Base-by-base conservation (phyloP, 1,140 invertebrate species). In the Lepidotrigona ventralis region DNA sequence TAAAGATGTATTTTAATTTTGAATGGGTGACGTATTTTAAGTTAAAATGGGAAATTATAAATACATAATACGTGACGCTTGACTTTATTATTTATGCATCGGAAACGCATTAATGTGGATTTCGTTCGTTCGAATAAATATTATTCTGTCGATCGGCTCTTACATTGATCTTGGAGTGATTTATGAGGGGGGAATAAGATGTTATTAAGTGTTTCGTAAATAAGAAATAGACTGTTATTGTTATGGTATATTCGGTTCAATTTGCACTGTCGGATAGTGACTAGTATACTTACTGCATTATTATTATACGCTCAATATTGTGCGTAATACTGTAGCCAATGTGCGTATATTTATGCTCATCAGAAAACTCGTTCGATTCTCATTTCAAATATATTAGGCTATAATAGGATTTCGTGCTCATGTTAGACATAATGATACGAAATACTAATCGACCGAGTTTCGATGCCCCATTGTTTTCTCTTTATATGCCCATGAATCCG, bases 1-100 rank as follows among this genome's bases (percentile, higher is more conserved):
- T 89, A 87, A 81, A 85, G 86, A 91, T 91, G 89, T 91, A 91
- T 90, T 87, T 92, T 90, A 83, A 91, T 89, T 88, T 90, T 39
- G 75, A 83, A 89, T 75, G 83, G 79, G 86, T 80, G 85, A 91
- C 91, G 89, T 91, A 91, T 90, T 88, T 92, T 90, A 85, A 90
- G 89, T 88, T 87, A 60, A 80, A 83, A 81, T 71, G 85, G 54
- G 73, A 86, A 82, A 88, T 88, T 60, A 89, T 85, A 89, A 90
- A 88, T 76, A 83, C 66, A 82, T 86, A 83, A 90, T 81, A 89
- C 89, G 84, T 81, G 85, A 90, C 81, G 81, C 81, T 81, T 81
- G 84, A 87, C 83, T 90, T 85, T 82, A 83, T 73, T 85, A 58
- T 70, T 84, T 87, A 73, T 68, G 56, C 73, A 82, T n/a, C 39